Conservation (phyloP, 1,140 invertebrate genomes). For the Drosophila willistoni region DNA sequence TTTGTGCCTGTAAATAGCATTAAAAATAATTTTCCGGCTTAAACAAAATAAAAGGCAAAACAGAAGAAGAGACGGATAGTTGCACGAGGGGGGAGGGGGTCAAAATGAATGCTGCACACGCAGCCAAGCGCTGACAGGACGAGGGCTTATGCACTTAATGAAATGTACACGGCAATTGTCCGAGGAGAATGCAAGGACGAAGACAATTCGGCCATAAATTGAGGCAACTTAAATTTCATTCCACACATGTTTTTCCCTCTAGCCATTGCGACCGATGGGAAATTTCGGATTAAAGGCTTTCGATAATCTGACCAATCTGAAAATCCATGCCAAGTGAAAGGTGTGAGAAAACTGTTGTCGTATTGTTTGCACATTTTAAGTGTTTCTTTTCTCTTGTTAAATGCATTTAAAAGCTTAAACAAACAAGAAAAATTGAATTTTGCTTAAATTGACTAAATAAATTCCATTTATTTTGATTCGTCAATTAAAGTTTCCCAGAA, state of each 20-base stretch:
- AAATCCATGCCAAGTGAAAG: constrained; percentile 8
- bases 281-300: constrained; percentile 62
- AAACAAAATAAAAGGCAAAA: constrained; percentile 41
- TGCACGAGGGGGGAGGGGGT: background rate
- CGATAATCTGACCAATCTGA: constrained; percentile 20
- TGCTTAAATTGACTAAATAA: constrained; percentile 6
- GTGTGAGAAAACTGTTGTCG: constrained; percentile 15
- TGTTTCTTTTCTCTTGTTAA: constrained; percentile 43
- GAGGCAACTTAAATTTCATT: constrained; percentile 69
- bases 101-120: constrained; percentile 41
- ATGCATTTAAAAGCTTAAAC: constrained; percentile 44
- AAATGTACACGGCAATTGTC: constrained; percentile 80
- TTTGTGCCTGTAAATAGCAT: constrained; percentile 78
- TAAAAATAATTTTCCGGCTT: constrained; percentile 79
- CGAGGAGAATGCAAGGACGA: constrained; percentile 36
- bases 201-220: constrained; percentile 64
- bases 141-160: constrained; percentile 80
- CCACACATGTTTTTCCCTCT: constrained; percentile 42
- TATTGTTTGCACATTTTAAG: constrained; percentile 55
- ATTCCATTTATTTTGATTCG: constrained; percentile 2
- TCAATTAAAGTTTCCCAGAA: background rate
- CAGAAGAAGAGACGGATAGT: background rate
- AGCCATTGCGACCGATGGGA: constrained; percentile 21
- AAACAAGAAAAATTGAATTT: constrained; percentile 30
- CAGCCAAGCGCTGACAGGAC: constrained; percentile 62